Base-by-base conservation (phyloP, 2,113 vertebrate species). In the Menidia beryllina region DNA sequence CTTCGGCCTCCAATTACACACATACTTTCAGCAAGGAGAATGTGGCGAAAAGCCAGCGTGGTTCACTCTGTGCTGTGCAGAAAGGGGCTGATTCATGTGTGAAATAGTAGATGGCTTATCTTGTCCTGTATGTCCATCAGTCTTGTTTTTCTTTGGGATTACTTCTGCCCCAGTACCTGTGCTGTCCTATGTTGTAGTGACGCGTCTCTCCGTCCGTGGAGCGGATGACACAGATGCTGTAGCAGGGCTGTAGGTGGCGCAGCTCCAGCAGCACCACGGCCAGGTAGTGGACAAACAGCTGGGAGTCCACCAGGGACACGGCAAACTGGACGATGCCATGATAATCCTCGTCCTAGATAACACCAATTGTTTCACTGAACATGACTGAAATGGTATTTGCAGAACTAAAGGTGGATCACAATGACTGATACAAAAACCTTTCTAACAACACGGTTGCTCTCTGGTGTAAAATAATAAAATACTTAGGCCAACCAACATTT, bases 221-320 rank as follows among this genome's bases (percentile, higher is more conserved):
- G 62, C 97, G 95, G 20, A 96, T 95, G 7, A 98, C 95, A 69
- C 95, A 95, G 72, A 98, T 79, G 0, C 93, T 92, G 91, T 97
- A 98, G 85, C 86, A 89, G 52, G 96, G 95, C 85, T 95, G 96
- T 67, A 98, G 92, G 80, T 99, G 96, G 10, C 97, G 86, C 7
- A 98, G 93, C 91, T 99, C 97, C 86, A 98, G 91, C 87, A 99
- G 88, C 72, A 99, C 95, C 0, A 99, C 94, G 7, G 96, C 97
- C 90, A 98, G 90, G 91, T 99, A 98, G 72, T 98, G 97, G 73
- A 98, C 96, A 84, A 98, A 98, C 69, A 98, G 94, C 70, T 98
- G 94, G 0, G 97, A 95, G 1, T 99, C 97, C 92, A 99, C 96
- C 2, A 98, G 92, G 7, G 97, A 98, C 78, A 97, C 97, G 0